phyloP scores from a whole-genome alignment of 2,888 invertebrate genomes.

The Abrostola triplasia region DNA sequence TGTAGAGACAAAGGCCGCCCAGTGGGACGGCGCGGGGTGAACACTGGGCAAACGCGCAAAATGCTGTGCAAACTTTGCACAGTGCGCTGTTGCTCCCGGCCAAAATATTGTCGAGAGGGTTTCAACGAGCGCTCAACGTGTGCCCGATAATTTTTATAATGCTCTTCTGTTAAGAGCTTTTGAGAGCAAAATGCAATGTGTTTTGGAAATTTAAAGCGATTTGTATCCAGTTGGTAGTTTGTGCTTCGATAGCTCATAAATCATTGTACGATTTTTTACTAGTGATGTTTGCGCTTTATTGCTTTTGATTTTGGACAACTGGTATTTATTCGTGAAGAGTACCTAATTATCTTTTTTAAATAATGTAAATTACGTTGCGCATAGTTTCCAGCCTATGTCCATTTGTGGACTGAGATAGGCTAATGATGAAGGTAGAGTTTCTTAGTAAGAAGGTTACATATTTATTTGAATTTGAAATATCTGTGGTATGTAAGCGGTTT shows the following conservation, averaged over 20 bases:
- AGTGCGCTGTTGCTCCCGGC: conserved; percentile 66
- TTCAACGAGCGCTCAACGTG: conserved; percentile 65
- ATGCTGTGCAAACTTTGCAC: conserved; percentile 65
- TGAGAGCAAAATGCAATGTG: conserved; percentile 48
- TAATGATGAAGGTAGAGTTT: no score
- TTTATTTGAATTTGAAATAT: no score
- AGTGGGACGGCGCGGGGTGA: conserved; percentile 63
- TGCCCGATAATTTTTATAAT: conserved; percentile 80
- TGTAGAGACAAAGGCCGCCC: conserved; percentile 52
- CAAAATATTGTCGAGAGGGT: conserved; percentile 76
- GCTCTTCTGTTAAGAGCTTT: conserved; percentile 67
- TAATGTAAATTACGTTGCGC: no score
- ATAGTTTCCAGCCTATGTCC: no score
- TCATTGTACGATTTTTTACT: not conserved
- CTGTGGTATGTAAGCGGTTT: no score
- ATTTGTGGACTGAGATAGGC: no score
- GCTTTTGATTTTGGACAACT: no score
- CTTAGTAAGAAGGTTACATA: no score
- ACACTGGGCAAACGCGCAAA: conserved; percentile 59
- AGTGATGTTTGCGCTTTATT: not conserved
- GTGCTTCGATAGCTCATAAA: not conserved
- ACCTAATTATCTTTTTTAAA: no score
- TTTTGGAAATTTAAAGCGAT: conserved; percentile 11
- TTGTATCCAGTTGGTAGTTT: conserved; percentile 11
- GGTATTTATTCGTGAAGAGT: no score